These are phyloP conservation scores for Monomorium pharaonis DNA, from an alignment of 1,140 invertebrate genomes.

Conservation along the genomic window DNA sequence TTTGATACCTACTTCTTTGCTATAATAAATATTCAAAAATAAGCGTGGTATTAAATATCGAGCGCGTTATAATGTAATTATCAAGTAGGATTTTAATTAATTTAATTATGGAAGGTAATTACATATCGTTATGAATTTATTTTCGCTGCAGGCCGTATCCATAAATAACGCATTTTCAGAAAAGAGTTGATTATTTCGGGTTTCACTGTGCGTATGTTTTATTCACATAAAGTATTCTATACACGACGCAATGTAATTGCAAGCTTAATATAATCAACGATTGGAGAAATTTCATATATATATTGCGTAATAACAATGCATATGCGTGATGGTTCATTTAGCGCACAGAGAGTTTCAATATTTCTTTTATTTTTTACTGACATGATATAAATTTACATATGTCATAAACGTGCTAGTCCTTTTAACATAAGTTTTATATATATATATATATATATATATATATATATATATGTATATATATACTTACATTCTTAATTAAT, in stretches of 20 bases:
- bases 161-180: constrained; percentile 41
- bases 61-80: constrained; percentile 39
- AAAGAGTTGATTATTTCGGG: constrained; percentile 39
- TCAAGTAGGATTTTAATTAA: constrained; percentile 47
- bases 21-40: not conserved
- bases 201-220: constrained; percentile 32
- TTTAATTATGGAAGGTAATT: constrained; percentile 47
- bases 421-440: not conserved
- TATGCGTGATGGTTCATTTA: not conserved
- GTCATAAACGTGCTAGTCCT: not conserved
- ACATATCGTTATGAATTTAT: constrained; percentile 35
- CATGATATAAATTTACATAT: not conserved
- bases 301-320: constrained; percentile 1
- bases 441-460: not conserved
- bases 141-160: constrained; percentile 42
- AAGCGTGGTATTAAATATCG: constrained; percentile 1
- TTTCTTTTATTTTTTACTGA: constrained; percentile 20
- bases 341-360: not conserved
- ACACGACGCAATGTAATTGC: not conserved
- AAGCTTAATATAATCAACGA: constrained; percentile 42
- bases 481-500: not conserved
- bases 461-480: not conserved
- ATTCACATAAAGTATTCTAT: constrained; percentile 21
- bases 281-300: constrained; percentile 40
- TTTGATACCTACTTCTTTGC: not conserved